Evolutionary conservation across 2,797 vertebrate genomes (phyloP), one percentile per base, ranked within the genome.

Genomic region (Phylloscopus collybita): DNA sequence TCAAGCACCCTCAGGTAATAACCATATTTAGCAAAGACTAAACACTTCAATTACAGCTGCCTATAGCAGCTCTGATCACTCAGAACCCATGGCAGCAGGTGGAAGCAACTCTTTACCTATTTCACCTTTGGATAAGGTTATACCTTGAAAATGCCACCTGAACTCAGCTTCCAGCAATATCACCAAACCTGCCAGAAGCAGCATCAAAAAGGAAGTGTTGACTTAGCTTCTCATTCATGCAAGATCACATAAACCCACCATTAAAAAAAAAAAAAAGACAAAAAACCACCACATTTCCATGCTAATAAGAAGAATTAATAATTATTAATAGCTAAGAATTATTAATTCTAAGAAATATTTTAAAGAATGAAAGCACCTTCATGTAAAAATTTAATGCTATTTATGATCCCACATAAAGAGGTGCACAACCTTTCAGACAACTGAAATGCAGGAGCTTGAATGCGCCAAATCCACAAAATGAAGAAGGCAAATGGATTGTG

Each of bases 1-100:
- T 95, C 91, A 95, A 96, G 82, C 96, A 92, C 93, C 96, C 96
- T 84, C 92, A 97, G 97, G 97, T 96, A 95, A 97, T 96, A 95
- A 86, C 93, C 88, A 72, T 94, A 92, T 90, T 97, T 97, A 96
- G 80, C 90, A 94, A 93, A 96, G 72, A 92, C 96, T 95, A 96
- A 96, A 95, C 81, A 93, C 90, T 96, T 93, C 88, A 88, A 92
- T 95, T 97, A 94, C 86, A 95, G 86, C 81, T 85, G 75, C 76
- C 64, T 94, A 38, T 42, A 95, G 76, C 51, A 90, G 69, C 88
- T 59, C 85, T 92, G 86, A 94, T 97, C 62, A 80, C 75, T 94
- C 74, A 69, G 36, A 94, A 69, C 59, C 15, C n/a, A 56, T 64
- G 67, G 64, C 30, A 92, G 65, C 42, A 89, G 65, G 38, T 64